Evolutionary conservation across 2,888 invertebrate genomes (phyloP), one percentile per base, ranked within the genome.

Genomic region (Chymomyza procnemis): DNA sequence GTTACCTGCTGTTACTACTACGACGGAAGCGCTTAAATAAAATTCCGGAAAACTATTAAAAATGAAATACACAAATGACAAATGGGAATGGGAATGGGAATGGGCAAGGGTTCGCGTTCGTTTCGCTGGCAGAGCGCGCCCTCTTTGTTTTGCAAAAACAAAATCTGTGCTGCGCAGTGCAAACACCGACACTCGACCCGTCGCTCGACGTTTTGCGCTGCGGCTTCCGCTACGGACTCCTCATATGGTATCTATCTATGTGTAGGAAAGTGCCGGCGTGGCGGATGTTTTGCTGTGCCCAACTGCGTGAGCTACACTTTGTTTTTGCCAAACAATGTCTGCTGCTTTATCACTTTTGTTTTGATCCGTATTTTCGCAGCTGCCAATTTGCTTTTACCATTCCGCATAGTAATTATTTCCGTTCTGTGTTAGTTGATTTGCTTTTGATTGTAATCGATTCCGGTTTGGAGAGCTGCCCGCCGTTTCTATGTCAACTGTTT

Each of bases 41-140:
- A 68, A 78, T 78, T 85, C 86, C 78, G 83, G 80, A 84, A 84
- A 86, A 82, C 81, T 84, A 84, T 81, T 80, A 84, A 84, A 74
- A 58, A 14, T 46, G 26, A 58, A 58, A 54, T 71, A 61, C 57
- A 56, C 71, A 77, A 79, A 78, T 77, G 79, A 76, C 76, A 79
- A 79, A 79, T 76, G 77, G 71, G 74, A 67, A 50, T 41, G 34
- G 5, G 34, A 4, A 41, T 41, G 34, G 34, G 12, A 41, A 41
- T 77, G 64, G 55, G 56, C 46, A 73, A 76, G 70, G 82, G 82
- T 69, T 78, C 63, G 61, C 62, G 82, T 69, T 78, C 63, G 61
- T 64, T 64, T 55, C 22, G n/a, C n/a, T 46, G 58, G 41, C 47
- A 58, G 69, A 52, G 60, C 66, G 60, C 66, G 58, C 64, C 64